Conservation (phyloP, 2,888 invertebrate genomes). For the Oligia latruncula region DNA sequence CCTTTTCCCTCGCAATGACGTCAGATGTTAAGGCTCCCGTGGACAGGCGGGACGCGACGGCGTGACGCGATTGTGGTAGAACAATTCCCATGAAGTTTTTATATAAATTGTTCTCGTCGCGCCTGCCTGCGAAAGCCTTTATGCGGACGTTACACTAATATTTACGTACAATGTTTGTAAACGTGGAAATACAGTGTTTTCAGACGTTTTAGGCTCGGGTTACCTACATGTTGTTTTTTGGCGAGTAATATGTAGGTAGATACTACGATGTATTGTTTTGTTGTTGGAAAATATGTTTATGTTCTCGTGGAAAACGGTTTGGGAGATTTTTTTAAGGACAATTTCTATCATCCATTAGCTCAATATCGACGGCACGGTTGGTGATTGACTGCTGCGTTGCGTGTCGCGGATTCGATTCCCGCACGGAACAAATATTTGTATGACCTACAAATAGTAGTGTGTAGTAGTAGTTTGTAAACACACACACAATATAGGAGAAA, state of each 20-base stretch:
- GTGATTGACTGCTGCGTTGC: no score
- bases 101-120: not conserved
- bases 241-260: not conserved
- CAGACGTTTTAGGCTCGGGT: slow-evolving; percentile 10
- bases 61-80: not conserved
- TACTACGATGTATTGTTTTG: not conserved
- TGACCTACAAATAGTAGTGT: no score
- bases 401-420: no score
- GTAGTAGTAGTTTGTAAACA: no score
- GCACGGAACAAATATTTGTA: no score
- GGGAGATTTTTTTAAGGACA: not conserved
- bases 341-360: not conserved
- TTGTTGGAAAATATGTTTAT: not conserved
- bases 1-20: slow-evolving; percentile 16
- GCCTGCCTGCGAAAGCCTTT: not conserved
- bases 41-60: not conserved
- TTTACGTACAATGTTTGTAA: slow-evolving; percentile 38
- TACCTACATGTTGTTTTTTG: slow-evolving; percentile 11
- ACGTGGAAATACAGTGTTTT: slow-evolving; percentile 19
- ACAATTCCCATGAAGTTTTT: not conserved
- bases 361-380: not conserved
- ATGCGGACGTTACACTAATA: slow-evolving; percentile 10
- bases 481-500: no score
- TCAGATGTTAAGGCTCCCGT: not conserved
- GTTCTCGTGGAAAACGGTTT: not conserved